Base-by-base conservation (phyloP, 1,140 invertebrate species). In the Drosophila teissieri region DNA sequence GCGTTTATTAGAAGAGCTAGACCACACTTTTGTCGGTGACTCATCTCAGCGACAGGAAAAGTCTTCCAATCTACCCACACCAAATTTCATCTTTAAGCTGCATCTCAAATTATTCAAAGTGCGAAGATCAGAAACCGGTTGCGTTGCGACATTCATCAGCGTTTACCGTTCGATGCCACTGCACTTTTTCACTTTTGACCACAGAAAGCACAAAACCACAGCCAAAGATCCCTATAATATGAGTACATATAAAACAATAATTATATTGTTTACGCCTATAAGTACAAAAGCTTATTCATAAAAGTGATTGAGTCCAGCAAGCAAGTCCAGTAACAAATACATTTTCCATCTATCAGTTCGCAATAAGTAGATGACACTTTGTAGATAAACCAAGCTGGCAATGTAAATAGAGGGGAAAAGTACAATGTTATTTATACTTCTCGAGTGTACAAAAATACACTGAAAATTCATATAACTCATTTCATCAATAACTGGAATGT, bases 61-160 rank as follows among this genome's bases (percentile, higher is more conserved):
- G 42, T 2, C 31, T 31, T 31, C 7, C 31, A 8, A 0, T 12
- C 61, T 53, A 31, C 62, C 72, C 72, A 75, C 73, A 75, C 36
- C 42, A 39, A 39, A 61, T 51, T 44, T 44, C 12, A 49, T 65
- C 24, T 34, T n/a, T 62, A 44, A 78, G 15, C 44, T 53, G 48
- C 67, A 70, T 40, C 17, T 55, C 22, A 37, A 24, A 48, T 49
- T 49, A 56, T 22, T 27, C 10, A 67, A 49, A 54, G 45, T 46
- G 24, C 15, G 31, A 34, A 54, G 46, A 45, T 24, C n/a, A 8
- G 15, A 70, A 86, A 88, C 83, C 84, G 79, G 83, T 86, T 88
- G 3, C 56, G 51, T 67, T 63, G 68, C 62, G 63, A 78, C 65
- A 73, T 73, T 53, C 40, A 42, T 53, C 48, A 56, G 22, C 27